phyloP scores from a whole-genome alignment of 2,888 invertebrate genomes.

The Phoronis australis region DNA sequence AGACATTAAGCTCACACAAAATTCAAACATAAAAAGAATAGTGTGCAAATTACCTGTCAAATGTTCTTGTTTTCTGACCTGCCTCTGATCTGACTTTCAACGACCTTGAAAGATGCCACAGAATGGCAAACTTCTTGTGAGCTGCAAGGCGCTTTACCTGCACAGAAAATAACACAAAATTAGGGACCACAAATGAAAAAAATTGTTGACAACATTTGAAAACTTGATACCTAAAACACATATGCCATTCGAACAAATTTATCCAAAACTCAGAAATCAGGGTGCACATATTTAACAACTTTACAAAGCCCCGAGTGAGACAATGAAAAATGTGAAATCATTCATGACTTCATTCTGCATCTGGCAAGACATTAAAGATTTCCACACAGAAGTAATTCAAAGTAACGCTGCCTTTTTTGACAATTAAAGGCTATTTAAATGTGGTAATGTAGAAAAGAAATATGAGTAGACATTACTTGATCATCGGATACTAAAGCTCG shows the following conservation, averaged over 20 bases:
- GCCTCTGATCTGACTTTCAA: slow-evolving; percentile 51
- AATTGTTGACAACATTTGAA: background rate
- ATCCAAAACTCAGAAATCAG: too few relatives aligned
- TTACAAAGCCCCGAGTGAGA: too few relatives aligned
- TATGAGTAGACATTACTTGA: too few relatives aligned
- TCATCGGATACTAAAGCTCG: slow-evolving; percentile 43
- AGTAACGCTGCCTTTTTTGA: too few relatives aligned
- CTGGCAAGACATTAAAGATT: background rate
- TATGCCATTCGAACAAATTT: too few relatives aligned
- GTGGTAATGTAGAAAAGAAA: too few relatives aligned
- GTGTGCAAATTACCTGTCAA: slow-evolving; percentile 66
- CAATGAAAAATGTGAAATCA: too few relatives aligned
- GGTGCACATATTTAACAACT: too few relatives aligned
- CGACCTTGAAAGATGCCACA: slow-evolving; percentile 76
- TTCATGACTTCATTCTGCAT: background rate
- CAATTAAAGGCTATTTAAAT: too few relatives aligned
- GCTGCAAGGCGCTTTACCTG: slow-evolving; percentile 57
- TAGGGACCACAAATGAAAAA: background rate
- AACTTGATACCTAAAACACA: background rate
- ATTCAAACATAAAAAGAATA: too few relatives aligned
- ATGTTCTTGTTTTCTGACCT: slow-evolving; percentile 54
- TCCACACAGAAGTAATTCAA: background rate
- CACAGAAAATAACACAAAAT: slow-evolving; percentile 5
- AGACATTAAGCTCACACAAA: too few relatives aligned
- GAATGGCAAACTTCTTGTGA: slow-evolving; percentile 62